Evolutionary conservation across 1,140 invertebrate genomes (phyloP).

Genomic region (Teleopsis dalmanni): DNA sequence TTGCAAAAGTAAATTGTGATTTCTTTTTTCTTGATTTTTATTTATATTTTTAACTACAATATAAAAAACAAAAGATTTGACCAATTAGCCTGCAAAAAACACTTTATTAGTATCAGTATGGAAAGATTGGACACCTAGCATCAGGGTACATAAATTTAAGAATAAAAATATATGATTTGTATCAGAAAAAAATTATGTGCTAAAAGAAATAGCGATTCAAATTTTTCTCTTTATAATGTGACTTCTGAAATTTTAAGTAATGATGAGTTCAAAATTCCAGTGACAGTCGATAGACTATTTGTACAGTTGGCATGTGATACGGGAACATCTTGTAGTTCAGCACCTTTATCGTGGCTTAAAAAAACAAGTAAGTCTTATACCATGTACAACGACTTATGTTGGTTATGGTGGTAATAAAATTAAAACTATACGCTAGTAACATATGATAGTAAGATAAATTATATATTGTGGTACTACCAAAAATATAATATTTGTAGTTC

Average conservation of each 20-base stretch:
- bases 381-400: neutral
- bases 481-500: constrained; percentile 10
- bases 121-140: neutral
- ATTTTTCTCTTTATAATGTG: constrained; percentile 2
- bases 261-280: neutral
- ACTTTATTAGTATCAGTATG: constrained; percentile 4
- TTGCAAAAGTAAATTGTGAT: no score
- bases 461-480: constrained; percentile 21
- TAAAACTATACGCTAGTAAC: constrained; percentile 2
- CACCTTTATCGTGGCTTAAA: neutral
- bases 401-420: neutral
- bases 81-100: no score
- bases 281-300: neutral
- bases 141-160: neutral
- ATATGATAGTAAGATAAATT: constrained; percentile 22
- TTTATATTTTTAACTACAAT: no score
- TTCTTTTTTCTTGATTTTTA: no score
- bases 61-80: no score
- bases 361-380: neutral
- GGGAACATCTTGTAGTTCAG: neutral
- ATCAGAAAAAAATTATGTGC: neutral
- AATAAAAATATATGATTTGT: neutral
- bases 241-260: neutral
- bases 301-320: neutral
- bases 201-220: neutral